A percentile compares a stretch with the other conserved stretches of the same genome.
Evolutionary conservation across 2,888 invertebrate species (phyloP).

Genomic region (Pristionchus maxplancki): DNA sequence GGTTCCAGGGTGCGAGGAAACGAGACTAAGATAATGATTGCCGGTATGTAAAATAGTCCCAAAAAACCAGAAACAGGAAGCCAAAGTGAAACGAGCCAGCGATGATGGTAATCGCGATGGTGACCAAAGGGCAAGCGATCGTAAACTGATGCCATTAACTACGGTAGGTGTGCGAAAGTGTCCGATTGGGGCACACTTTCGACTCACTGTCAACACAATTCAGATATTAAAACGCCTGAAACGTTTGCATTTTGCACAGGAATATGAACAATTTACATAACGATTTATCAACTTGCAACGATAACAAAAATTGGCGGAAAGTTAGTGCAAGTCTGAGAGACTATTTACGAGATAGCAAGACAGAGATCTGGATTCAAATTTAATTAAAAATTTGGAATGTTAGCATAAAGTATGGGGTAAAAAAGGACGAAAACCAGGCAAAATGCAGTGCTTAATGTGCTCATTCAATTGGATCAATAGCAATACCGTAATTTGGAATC

Average conservation of each 20-base stretch:
- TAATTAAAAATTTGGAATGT: too few species aligned
- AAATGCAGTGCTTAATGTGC: too few species aligned
- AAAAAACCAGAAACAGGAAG: not conserved
- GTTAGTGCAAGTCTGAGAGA: not conserved
- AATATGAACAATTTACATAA: not conserved
- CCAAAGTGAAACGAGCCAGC: too few species aligned
- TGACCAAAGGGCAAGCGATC: conserved; percentile 19
- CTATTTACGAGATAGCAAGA: too few species aligned
- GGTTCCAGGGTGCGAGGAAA: too few species aligned
- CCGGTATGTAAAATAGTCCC: not conserved
- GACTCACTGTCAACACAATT: not conserved
- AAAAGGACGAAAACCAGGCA: too few species aligned
- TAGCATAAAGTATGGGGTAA: too few species aligned
- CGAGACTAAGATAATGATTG: not conserved
- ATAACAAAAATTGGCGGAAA: not conserved
- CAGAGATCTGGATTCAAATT: too few species aligned
- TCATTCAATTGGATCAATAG: too few species aligned
- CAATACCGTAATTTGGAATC: too few species aligned
- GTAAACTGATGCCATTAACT: not conserved
- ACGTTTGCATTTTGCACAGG: not conserved
- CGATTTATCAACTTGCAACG: not conserved
- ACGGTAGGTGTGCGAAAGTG: not conserved
- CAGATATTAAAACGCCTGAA: not conserved
- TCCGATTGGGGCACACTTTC: not conserved
- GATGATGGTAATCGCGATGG: too few species aligned